A percentile compares a stretch with the other conserved stretches of the same genome.
Conservation (phyloP, 2,888 invertebrate species). For the Tipula vernalis region DNA sequence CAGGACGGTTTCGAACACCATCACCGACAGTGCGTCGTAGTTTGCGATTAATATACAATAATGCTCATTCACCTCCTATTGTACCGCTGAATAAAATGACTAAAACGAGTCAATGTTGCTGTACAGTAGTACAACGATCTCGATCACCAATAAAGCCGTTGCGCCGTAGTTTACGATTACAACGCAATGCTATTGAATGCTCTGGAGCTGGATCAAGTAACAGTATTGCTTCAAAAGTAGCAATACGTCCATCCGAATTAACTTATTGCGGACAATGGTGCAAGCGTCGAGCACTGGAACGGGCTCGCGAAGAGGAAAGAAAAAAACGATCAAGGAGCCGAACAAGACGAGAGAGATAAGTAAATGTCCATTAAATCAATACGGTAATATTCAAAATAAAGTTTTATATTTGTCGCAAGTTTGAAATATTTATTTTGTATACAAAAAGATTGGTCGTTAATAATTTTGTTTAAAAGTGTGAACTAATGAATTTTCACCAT, state of each 20-base stretch:
- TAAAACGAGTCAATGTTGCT: neutral
- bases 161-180: neutral
- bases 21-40: neutral
- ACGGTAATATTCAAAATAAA: too few species aligned
- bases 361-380: neutral
- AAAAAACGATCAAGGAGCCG: neutral
- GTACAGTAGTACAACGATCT: neutral
- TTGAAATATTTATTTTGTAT: too few species aligned
- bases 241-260: neutral
- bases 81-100: too few species aligned
- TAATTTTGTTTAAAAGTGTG: too few species aligned
- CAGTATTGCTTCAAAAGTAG: neutral
- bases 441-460: too few species aligned
- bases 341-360: neutral
- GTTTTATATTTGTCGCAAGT: too few species aligned
- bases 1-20: too few species aligned
- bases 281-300: neutral
- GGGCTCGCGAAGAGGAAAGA: neutral
- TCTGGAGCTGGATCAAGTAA: too few species aligned
- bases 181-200: too few species aligned
- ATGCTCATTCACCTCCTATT: too few species aligned
- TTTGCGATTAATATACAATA: too few species aligned
- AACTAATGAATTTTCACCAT: too few species aligned
- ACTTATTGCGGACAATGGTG: neutral
- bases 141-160: neutral